Base-by-base conservation (phyloP, 2,888 invertebrate species). In the Amphimallon solstitiale region DNA sequence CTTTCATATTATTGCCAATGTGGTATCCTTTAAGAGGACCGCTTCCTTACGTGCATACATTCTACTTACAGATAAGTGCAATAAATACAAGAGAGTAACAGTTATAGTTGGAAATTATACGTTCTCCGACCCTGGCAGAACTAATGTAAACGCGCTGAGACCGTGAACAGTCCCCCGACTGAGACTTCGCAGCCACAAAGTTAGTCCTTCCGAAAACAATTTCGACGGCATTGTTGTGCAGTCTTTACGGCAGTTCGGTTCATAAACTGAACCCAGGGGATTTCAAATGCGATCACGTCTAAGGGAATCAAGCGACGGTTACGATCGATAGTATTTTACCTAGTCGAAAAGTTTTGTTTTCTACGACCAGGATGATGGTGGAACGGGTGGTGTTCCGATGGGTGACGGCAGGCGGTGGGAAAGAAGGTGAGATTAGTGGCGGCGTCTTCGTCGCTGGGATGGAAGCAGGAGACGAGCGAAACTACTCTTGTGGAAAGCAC, bases 261-360 rank as follows among this genome's bases (percentile, higher is more conserved):
- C 76, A 76, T 76, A 77, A 76, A 77, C 74, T 69, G 74, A 74
- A 68, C 74, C 74, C 74, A 66, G 67, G 75, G 75, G 75, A 75
- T 72, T 72, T 69, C 71, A 74, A 75, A 76, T 74, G 74, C 75
- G 77, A 77, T 77, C 77, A 77, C 77, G 76, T 76, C 75, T 75
- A 73, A 74, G 73, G 69, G 72, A 76, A 76, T 76, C 75, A 76
- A 75, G 74, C 73, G 74, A 73, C 73, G 73, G 75, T 70, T 21
- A n/a, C 67, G 72, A 75, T 76, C 74, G 73, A 74, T 75, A 71
- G 73, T 71, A 71, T 71, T 75, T 74, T 75, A 75, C 73, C 72
- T 74, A 72, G 68, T 69, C 71, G 40, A 67, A 66, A 70, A 71
- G 68, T 72, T 71, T 70, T 71, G 71, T 73, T 69, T 72, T 56